These are phyloP conservation scores for Nettapus auritus DNA, from an alignment of 2,113 vertebrate species.

Conservation along the genomic window DNA sequence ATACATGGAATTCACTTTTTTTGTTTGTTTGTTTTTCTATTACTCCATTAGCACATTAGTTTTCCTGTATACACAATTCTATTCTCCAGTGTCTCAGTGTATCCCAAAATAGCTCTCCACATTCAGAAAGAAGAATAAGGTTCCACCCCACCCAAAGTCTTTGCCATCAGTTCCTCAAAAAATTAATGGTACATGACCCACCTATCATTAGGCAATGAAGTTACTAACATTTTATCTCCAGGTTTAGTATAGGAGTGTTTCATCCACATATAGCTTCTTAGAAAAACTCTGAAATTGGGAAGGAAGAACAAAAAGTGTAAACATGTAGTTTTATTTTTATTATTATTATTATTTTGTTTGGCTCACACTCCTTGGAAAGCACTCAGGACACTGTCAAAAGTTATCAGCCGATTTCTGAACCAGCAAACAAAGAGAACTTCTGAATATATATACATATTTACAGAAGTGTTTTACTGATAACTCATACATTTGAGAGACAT, in stretches of 20 bases:
- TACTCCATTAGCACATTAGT: background rate
- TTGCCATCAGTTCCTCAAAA: background rate
- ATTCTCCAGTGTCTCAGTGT: background rate
- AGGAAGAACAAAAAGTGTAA: background rate
- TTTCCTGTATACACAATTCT: background rate
- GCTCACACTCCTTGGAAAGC: background rate
- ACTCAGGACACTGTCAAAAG: background rate
- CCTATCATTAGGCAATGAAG: background rate
- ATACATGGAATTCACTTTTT: background rate
- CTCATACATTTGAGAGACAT: background rate
- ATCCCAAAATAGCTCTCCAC: background rate
- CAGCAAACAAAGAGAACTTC: background rate
- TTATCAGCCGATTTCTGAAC: background rate
- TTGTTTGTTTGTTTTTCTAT: background rate
- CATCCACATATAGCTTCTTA: background rate
- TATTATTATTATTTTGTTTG: background rate
- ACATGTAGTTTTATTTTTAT: accelerated
- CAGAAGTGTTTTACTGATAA: background rate
- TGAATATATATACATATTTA: background rate
- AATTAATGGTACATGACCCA: background rate
- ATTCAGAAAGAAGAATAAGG: background rate
- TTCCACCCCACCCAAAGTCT: background rate
- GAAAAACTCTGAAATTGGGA: background rate
- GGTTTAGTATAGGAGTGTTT: background rate
- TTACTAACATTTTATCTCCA: background rate